phyloP scores from a whole-genome alignment of 2,797 vertebrate genomes.

The Mus caroli region DNA sequence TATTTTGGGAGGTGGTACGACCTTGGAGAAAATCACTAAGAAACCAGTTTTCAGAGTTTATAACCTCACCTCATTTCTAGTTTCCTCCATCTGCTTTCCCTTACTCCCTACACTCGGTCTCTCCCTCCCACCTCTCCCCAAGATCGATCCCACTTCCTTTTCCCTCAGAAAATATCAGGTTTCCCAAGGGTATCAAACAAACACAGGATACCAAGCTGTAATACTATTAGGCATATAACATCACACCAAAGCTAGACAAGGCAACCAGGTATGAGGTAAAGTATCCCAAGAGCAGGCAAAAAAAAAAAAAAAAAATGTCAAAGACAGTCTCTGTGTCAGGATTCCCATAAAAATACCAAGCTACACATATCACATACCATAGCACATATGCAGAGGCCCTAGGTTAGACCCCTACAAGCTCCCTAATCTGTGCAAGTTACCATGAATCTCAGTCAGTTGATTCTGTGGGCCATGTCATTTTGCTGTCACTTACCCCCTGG shows the following conservation, averaged over 20 bases:
- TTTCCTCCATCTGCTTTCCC: not conserved
- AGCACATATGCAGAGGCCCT: not conserved
- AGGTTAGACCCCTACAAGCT: not conserved
- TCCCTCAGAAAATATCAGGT: not conserved
- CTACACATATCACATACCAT: not conserved
- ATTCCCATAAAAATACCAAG: not conserved
- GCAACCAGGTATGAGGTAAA: not conserved
- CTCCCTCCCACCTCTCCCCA: not conserved
- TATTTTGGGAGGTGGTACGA: not conserved
- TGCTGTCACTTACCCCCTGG: not conserved
- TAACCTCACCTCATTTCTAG: not conserved
- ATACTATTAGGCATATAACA: not conserved
- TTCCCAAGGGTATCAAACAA: not conserved
- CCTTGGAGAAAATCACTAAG: not conserved
- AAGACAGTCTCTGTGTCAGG: not conserved
- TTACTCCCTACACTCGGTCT: not conserved
- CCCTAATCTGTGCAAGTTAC: not conserved
- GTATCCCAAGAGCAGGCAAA: not conserved
- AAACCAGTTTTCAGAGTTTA: not conserved
- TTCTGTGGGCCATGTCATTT: not conserved
- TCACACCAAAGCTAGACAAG: not conserved
- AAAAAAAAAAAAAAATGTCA: not conserved
- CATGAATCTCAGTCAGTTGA: not conserved
- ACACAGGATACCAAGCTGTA: not conserved
- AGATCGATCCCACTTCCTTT: too few relatives aligned